phyloP scores from a whole-genome alignment of 2,888 invertebrate genomes.

The Chrysolina haemoptera region DNA sequence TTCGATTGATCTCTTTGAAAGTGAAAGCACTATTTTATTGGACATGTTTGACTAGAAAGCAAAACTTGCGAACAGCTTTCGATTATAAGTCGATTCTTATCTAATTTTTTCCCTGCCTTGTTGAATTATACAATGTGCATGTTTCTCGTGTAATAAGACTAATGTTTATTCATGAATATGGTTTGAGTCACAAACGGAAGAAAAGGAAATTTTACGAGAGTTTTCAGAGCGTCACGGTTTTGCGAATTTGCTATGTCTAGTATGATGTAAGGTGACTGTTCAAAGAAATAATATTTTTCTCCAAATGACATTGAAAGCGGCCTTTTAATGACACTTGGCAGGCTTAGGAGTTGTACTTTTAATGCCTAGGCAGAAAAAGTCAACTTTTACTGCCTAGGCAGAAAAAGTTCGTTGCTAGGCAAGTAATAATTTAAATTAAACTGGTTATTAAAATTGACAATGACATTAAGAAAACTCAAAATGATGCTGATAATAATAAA shows the following conservation, averaged over 20 bases:
- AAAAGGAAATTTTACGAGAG: slow-evolving; percentile 15
- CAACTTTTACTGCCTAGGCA: too few species aligned
- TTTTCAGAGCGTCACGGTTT: slow-evolving; percentile 18
- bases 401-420: too few species aligned
- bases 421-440: too few species aligned
- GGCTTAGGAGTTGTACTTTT: too few species aligned
- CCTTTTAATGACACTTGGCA: too few species aligned
- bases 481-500: too few species aligned
- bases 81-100: slow-evolving; percentile 36
- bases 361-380: too few species aligned
- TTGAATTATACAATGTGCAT: slow-evolving; percentile 32
- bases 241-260: not conserved
- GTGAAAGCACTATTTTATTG: slow-evolving; percentile 58
- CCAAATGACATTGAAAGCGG: too few species aligned
- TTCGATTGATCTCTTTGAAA: slow-evolving; percentile 54
- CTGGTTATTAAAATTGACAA: too few species aligned
- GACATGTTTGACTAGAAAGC: slow-evolving; percentile 56
- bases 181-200: slow-evolving; percentile 28
- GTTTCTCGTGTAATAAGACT: slow-evolving; percentile 29
- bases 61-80: slow-evolving; percentile 29
- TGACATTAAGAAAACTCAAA: too few species aligned
- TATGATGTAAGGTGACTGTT: too few species aligned
- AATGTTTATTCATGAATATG: slow-evolving; percentile 24
- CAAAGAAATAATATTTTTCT: too few species aligned
- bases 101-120: slow-evolving; percentile 32